Evolutionary conservation across 2,113 vertebrate genomes (phyloP).

Genomic region (Clarias gariepinus): DNA sequence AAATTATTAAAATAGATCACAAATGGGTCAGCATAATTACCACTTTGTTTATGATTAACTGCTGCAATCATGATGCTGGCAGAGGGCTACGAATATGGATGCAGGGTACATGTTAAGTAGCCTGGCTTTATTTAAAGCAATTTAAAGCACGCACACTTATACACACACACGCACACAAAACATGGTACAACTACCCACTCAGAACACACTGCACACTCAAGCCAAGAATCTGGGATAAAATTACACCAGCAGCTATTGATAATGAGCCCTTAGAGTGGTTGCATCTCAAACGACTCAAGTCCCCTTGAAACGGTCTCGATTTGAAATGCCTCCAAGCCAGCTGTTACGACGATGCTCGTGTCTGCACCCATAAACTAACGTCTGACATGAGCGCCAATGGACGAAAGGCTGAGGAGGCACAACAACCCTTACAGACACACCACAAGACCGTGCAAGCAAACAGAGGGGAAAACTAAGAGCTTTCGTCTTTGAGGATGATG

Average conservation of each 20-base stretch:
- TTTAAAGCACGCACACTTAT: background rate
- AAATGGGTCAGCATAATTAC: background rate
- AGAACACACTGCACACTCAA: background rate
- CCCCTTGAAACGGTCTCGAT: background rate
- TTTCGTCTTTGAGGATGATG: background rate
- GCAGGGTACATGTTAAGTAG: background rate
- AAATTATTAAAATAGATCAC: background rate
- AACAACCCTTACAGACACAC: constrained; percentile 13
- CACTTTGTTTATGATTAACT: background rate
- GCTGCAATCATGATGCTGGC: background rate
- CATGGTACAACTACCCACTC: constrained; percentile 17
- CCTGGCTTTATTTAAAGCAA: background rate
- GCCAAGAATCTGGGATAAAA: constrained; percentile 30
- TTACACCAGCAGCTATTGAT: constrained; percentile 31
- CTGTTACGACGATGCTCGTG: background rate
- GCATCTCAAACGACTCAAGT: constrained; percentile 9
- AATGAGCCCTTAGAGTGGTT: constrained; percentile 3
- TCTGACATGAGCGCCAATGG: background rate
- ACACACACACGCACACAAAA: constrained; percentile 22
- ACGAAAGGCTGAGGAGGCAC: constrained; percentile 4
- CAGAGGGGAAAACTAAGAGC: background rate
- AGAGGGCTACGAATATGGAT: background rate
- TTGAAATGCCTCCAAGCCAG: constrained; percentile 27
- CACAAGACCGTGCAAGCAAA: background rate
- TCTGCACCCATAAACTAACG: background rate